phyloP scores from a whole-genome alignment of 2,888 invertebrate species.

The Cetonia aurata region DNA sequence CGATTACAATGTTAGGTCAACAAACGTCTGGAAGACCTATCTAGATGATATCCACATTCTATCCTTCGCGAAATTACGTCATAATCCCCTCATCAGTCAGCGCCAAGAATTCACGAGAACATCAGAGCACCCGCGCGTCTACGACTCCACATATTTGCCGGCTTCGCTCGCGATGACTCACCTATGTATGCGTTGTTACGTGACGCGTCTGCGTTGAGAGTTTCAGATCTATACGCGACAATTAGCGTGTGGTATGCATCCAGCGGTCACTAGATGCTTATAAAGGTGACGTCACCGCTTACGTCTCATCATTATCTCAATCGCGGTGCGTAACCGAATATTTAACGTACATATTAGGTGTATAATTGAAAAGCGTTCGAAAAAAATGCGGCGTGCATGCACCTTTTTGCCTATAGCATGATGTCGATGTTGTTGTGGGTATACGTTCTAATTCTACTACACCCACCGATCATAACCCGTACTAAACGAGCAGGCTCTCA shows the following conservation, averaged over 20 bases:
- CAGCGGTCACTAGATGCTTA: slow-evolving; percentile 10
- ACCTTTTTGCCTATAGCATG: not conserved
- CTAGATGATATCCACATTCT: not conserved
- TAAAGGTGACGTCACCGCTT: slow-evolving; percentile 24
- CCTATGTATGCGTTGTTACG: not conserved
- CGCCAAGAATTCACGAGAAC: slow-evolving; percentile 30
- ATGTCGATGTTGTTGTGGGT: no score
- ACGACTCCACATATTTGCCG: no score
- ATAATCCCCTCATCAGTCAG: not conserved
- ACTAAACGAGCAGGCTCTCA: not conserved
- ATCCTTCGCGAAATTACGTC: slow-evolving; percentile 31
- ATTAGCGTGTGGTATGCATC: not conserved
- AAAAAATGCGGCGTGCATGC: not conserved
- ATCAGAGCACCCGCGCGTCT: not conserved
- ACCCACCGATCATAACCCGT: no score
- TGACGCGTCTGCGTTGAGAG: no score
- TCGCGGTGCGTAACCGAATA: slow-evolving; percentile 10
- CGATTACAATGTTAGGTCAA: no score
- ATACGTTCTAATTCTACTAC: no score
- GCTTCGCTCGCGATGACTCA: no score
- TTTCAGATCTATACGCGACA: not conserved
- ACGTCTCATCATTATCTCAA: not conserved
- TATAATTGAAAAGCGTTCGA: slow-evolving; percentile 20
- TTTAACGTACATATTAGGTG: not conserved
- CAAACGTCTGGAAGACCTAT: no score